Conservation (phyloP, 1,140 invertebrate species). For the Drosophila yakuba region DNA sequence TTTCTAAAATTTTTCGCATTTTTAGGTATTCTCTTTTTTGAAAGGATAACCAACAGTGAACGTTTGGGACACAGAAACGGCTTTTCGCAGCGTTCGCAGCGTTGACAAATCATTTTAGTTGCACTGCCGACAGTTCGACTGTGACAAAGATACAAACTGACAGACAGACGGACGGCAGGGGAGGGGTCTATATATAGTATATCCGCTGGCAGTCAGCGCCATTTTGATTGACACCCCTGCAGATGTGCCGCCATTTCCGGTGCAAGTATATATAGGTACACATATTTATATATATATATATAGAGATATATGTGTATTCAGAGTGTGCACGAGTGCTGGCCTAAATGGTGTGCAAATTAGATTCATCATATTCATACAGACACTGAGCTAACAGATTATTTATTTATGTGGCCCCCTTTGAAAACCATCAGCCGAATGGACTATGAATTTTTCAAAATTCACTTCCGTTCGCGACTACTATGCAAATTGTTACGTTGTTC, state of each 20-base stretch:
- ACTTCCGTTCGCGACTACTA: constrained; percentile 40
- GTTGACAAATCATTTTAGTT: constrained; percentile 67
- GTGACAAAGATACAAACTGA: constrained; percentile 40
- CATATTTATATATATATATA: not conserved
- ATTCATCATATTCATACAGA: constrained; percentile 59
- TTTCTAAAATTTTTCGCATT: not conserved
- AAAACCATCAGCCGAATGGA: constrained; percentile 41
- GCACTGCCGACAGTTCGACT: constrained; percentile 46
- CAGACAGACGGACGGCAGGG: constrained; percentile 26
- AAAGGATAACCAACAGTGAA: constrained; percentile 15
- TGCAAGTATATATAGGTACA: not conserved
- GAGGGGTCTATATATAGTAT: not conserved
- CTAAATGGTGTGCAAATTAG: constrained; percentile 61
- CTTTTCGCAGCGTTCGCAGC: constrained; percentile 28
- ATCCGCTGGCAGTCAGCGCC: constrained; percentile 37
- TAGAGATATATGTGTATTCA: not conserved
- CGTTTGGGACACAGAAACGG: constrained; percentile 4
- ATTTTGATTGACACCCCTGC: constrained; percentile 61
- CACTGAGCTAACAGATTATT: constrained; percentile 46
- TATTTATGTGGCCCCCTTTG: constrained; percentile 26
- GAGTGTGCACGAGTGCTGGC: constrained; percentile 11
- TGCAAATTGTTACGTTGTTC: constrained; percentile 53
- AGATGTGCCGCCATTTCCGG: constrained; percentile 39
- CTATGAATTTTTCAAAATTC: constrained; percentile 67
- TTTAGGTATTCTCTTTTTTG: constrained; percentile 6